Percentiles rank a stretch among this genome's conserved stretches.
These are phyloP conservation scores for Mobula birostris DNA, from an alignment of 2,113 vertebrate species.

Conservation along the genomic window DNA sequence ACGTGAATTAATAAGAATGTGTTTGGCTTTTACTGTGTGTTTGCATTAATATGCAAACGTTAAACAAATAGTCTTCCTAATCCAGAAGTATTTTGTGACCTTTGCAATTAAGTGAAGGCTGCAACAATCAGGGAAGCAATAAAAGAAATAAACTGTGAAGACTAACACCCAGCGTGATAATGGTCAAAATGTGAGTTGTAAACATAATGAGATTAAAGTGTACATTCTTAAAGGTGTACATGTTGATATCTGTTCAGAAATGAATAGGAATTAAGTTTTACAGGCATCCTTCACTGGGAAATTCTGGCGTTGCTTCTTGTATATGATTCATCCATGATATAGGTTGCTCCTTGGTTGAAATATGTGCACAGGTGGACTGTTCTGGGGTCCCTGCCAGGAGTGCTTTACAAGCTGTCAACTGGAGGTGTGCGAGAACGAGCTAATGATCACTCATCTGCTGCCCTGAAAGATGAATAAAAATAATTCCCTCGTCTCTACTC, in stretches of 20 bases:
- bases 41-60: neutral
- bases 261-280: neutral
- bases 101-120: neutral
- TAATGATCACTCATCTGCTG: constrained; percentile 22
- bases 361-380: neutral
- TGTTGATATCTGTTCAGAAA: neutral
- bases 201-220: neutral
- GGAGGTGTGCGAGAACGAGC: constrained; percentile 21
- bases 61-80: neutral
- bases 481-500: neutral
- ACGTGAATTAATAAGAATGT: too few relatives aligned
- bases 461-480: neutral
- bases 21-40: neutral
- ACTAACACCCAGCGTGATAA: neutral
- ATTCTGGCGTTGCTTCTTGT: neutral
- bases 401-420: neutral
- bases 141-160: neutral
- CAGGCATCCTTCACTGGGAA: neutral
- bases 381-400: neutral
- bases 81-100: neutral
- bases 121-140: neutral
- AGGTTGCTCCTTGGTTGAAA: neutral
- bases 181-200: neutral
- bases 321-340: neutral
- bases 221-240: neutral